Percentiles rank a stretch among this genome's conserved stretches.
Evolutionary conservation across 1,140 invertebrate species (phyloP).

Genomic region (Trachymyrmex cornetzi): DNA sequence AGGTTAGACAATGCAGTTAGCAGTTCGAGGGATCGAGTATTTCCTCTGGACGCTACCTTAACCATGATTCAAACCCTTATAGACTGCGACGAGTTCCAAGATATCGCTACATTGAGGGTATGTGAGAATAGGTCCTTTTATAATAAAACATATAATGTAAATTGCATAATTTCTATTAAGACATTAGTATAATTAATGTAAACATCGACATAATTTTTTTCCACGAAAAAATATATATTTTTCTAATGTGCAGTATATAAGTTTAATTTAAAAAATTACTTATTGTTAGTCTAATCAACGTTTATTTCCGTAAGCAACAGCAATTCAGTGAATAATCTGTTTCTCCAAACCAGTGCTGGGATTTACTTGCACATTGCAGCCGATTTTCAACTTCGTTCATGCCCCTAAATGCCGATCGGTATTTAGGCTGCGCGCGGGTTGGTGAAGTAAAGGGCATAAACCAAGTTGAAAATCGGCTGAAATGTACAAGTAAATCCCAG

Average conservation of each 20-base stretch:
- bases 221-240: not conserved
- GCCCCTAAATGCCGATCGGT: too few species aligned
- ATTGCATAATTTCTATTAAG: not conserved
- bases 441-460: too few species aligned
- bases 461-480: too few species aligned
- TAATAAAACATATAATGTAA: not conserved
- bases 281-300: not conserved
- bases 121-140: conserved; percentile 62
- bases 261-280: not conserved
- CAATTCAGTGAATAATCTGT: conserved; percentile 7
- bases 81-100: conserved; percentile 98
- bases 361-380: not conserved
- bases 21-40: conserved; percentile 93
- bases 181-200: not conserved
- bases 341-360: not conserved
- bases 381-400: too few species aligned
- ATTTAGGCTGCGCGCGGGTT: too few species aligned
- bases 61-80: conserved; percentile 96
- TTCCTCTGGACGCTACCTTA: conserved; percentile 93
- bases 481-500: too few species aligned
- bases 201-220: not conserved
- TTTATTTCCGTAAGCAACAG: not conserved
- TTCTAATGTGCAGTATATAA: not conserved
- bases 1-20: conserved; percentile 94
- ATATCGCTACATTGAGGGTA: conserved; percentile 94